Conservation (phyloP, 2,888 invertebrate species). For the Antheraea assamensis region DNA sequence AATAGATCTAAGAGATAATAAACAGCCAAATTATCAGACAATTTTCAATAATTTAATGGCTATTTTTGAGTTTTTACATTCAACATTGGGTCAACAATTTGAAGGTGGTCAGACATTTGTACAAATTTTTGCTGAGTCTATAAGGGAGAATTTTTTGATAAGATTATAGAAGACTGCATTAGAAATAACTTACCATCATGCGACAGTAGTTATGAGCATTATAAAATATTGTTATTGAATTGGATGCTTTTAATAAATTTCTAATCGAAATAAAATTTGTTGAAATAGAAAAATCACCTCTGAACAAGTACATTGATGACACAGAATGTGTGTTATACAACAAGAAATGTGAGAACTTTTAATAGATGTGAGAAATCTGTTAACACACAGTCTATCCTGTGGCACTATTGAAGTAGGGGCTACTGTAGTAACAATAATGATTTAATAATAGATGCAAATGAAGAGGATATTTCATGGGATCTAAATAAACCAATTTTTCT, state of each 20-base stretch:
- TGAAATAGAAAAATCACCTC: conserved; percentile 60
- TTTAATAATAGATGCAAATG: conserved; percentile 52
- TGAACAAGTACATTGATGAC: conserved; percentile 70
- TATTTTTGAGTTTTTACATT: conserved; percentile 74
- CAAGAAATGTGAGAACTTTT: conserved; percentile 73
- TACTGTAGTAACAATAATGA: conserved; percentile 43
- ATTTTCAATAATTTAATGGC: conserved; percentile 73
- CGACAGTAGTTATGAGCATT: conserved; percentile 64
- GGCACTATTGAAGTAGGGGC: conserved; percentile 61
- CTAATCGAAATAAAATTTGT: conserved; percentile 74
- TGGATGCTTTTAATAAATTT: conserved; percentile 74
- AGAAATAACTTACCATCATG: conserved; percentile 69
- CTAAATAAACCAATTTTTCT: conserved; percentile 66
- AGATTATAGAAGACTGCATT: conserved; percentile 74
- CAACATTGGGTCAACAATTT: conserved; percentile 68
- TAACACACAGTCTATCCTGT: conserved; percentile 64
- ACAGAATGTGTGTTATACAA: conserved; percentile 72
- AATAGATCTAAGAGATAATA: conserved; percentile 58
- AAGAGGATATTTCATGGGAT: conserved; percentile 55
- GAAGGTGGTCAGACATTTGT: conserved; percentile 67
- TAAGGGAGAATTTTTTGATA: conserved; percentile 66
- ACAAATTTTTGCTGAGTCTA: conserved; percentile 66
- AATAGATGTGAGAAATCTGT: conserved; percentile 58
- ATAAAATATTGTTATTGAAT: conserved; percentile 69
- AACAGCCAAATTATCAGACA: conserved; percentile 66